Percentiles rank a stretch among this genome's conserved stretches.
Evolutionary conservation across 2,113 vertebrate species (phyloP).

Genomic region (Pycnonotus jocosus): DNA sequence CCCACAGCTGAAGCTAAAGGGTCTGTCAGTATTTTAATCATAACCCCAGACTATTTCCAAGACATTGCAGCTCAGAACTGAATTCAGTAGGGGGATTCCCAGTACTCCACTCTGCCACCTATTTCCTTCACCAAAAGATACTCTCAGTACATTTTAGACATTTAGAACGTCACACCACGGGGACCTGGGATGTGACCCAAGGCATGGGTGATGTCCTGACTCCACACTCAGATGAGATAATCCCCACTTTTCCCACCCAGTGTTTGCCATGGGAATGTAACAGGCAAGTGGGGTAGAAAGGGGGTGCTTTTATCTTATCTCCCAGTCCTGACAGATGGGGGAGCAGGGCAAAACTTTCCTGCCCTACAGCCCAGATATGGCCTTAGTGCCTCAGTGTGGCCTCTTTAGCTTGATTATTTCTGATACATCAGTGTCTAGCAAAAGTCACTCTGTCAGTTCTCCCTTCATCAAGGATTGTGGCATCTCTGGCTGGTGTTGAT

Average conservation of each 20-base stretch:
- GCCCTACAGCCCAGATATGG: not conserved
- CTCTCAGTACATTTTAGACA: not conserved
- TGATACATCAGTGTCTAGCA: accelerated
- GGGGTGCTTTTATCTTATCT: not conserved
- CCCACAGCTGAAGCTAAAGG: not conserved
- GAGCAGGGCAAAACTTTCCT: not conserved
- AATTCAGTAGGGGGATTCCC: not conserved
- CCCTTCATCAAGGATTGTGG: not conserved
- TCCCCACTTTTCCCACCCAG: not conserved
- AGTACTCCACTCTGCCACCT: not conserved
- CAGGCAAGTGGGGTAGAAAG: not conserved
- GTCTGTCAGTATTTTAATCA: slow-evolving; percentile 27
- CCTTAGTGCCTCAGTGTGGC: too few relatives aligned
- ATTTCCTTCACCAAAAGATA: slow-evolving; percentile 5
- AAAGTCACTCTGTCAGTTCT: not conserved
- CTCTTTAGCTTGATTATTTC: not conserved
- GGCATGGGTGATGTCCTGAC: not conserved
- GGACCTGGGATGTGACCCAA: not conserved
- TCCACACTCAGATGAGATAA: not conserved
- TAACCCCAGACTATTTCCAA: not conserved
- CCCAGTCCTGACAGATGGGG: not conserved
- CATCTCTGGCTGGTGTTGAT: not conserved
- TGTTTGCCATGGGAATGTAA: not conserved
- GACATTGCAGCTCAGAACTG: not conserved
- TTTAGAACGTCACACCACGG: not conserved